Percentiles rank a stretch among this genome's conserved stretches.
These are phyloP conservation scores for Eretmocerus hayati DNA, from an alignment of 2,888 invertebrate species.

Conservation along the genomic window DNA sequence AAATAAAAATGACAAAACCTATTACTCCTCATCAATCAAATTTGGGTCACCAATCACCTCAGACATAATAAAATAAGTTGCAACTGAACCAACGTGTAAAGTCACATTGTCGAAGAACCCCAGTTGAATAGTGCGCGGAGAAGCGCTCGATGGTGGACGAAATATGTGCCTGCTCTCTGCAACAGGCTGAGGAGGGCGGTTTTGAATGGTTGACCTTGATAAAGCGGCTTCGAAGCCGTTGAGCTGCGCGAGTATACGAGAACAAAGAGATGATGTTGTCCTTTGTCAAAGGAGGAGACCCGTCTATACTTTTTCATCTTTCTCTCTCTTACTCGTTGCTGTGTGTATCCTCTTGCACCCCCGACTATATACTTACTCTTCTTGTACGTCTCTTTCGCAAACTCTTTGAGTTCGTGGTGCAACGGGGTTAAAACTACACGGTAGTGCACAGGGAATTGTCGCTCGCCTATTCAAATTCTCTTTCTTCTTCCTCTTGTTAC, in stretches of 20 bases:
- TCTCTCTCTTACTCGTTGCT: constrained; percentile 17
- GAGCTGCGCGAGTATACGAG: constrained; percentile 43
- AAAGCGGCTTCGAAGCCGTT: constrained; percentile 39
- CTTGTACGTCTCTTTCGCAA: neutral
- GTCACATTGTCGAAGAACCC: too few relatives aligned
- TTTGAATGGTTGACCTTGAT: constrained; percentile 46
- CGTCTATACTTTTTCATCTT: constrained; percentile 13
- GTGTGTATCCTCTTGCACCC: constrained; percentile 1
- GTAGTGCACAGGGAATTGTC: neutral
- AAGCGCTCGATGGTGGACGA: too few relatives aligned
- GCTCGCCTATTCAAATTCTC: neutral
- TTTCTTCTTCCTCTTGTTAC: constrained; percentile 1
- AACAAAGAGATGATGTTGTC: constrained; percentile 46
- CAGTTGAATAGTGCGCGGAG: too few relatives aligned
- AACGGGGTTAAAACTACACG: constrained; percentile 20
- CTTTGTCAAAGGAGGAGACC: constrained; percentile 35
- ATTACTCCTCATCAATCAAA: too few relatives aligned
- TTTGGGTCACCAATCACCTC: too few relatives aligned
- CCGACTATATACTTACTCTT: constrained; percentile 5
- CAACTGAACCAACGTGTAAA: too few relatives aligned
- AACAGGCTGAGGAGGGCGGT: constrained; percentile 27
- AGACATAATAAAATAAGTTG: too few relatives aligned
- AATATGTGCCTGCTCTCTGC: too few relatives aligned
- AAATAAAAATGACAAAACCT: too few relatives aligned
- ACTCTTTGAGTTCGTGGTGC: too few relatives aligned